A percentile compares a stretch with the other conserved stretches of the same genome.
These are phyloP conservation scores for Machaerirhynchus nigripectus DNA, from an alignment of 2,113 vertebrate genomes.

Conservation along the genomic window DNA sequence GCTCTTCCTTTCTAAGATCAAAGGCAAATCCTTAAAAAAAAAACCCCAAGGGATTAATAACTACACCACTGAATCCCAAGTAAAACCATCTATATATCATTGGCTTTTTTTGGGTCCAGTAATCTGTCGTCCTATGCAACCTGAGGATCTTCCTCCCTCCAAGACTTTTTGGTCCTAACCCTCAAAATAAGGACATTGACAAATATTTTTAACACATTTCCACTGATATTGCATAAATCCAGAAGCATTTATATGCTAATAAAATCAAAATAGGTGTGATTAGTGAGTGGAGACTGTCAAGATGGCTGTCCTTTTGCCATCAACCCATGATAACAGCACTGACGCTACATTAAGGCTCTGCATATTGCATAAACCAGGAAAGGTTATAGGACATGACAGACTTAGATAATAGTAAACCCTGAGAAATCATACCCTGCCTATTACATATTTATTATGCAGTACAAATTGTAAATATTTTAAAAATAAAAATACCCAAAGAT, in stretches of 20 bases:
- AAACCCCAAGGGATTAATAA: fast-evolving
- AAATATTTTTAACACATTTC: constrained; percentile 73
- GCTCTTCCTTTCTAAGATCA: background rate
- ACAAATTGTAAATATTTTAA: constrained; percentile 78
- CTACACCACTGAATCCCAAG: background rate
- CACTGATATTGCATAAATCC: constrained; percentile 68
- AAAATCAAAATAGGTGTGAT: constrained; percentile 76
- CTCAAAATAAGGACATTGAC: constrained; percentile 57
- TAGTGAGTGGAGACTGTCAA: constrained; percentile 74
- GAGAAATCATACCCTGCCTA: constrained; percentile 60
- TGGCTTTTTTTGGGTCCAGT: background rate
- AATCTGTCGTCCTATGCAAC: background rate
- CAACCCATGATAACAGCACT: constrained; percentile 72
- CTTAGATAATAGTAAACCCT: constrained; percentile 70
- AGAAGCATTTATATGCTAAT: constrained; percentile 76
- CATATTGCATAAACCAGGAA: constrained; percentile 73
- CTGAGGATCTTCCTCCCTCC: background rate
- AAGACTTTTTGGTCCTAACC: background rate
- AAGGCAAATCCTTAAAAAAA: background rate
- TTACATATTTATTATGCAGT: constrained; percentile 78
- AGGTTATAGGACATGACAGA: constrained; percentile 77
- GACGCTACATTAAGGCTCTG: constrained; percentile 55
- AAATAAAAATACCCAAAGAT: constrained; percentile 64
- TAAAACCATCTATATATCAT: background rate
- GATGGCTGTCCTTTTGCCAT: constrained; percentile 75